A percentile compares a stretch with the other conserved stretches of the same genome.
phyloP scores from a whole-genome alignment of 2,888 invertebrate genomes.

The Callyntrura sp. region DNA sequence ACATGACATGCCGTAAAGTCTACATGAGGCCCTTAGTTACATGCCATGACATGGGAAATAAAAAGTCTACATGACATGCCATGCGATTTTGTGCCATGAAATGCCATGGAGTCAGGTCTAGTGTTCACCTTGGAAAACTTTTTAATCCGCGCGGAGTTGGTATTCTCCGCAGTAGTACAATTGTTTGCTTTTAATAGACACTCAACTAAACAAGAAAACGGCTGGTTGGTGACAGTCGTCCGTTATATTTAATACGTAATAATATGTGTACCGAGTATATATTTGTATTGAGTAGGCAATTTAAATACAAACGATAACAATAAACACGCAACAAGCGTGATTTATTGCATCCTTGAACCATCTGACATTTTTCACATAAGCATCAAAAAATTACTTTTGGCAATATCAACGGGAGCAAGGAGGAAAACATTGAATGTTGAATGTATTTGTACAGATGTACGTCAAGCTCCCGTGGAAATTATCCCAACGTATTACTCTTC shows the following conservation, averaged over 20 bases:
- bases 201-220: too few species aligned
- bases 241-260: too few species aligned
- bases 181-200: too few species aligned
- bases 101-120: neutral
- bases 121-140: neutral
- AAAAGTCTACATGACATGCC: too few species aligned
- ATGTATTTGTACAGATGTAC: neutral
- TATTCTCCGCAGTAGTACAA: too few species aligned
- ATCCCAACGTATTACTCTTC: slow-evolving; percentile 39
- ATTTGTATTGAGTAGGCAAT: neutral
- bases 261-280: too few species aligned
- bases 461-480: slow-evolving; percentile 24
- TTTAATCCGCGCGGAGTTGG: too few species aligned
- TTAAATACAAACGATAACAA: neutral
- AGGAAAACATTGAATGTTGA: slow-evolving; percentile 8
- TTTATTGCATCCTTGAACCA: slow-evolving; percentile 66
- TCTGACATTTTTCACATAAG: slow-evolving; percentile 55
- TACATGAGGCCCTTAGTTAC: neutral
- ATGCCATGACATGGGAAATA: neutral
- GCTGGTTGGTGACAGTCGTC: too few species aligned
- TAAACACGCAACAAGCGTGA: slow-evolving; percentile 56
- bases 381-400: slow-evolving; percentile 47
- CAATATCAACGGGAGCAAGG: slow-evolving; percentile 17
- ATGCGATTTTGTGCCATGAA: too few species aligned
- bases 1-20: too few species aligned